Evolutionary conservation across 2,797 vertebrate species (phyloP).

Genomic region (Poliocrania exsul): DNA sequence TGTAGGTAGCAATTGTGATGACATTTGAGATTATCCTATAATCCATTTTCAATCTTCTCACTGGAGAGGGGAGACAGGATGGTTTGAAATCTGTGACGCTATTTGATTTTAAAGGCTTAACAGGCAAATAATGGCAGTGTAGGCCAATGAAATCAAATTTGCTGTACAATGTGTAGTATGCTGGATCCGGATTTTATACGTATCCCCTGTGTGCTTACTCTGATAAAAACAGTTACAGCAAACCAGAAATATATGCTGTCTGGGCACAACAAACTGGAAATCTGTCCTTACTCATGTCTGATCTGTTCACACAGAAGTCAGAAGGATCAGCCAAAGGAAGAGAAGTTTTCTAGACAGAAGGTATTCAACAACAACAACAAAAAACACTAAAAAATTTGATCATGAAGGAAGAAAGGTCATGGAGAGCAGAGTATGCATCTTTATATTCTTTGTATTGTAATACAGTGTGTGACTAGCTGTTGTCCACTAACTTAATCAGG

Average conservation of each 20-base stretch:
- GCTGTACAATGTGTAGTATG: accelerated
- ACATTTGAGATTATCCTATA: slow-evolving; percentile 21
- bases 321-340: slow-evolving; percentile 28
- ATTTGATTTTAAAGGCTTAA: slow-evolving; percentile 37
- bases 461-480: slow-evolving; percentile 19
- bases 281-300: background rate
- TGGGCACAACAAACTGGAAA: slow-evolving; percentile 2
- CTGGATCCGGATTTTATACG: background rate
- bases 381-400: background rate
- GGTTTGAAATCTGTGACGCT: slow-evolving; percentile 9
- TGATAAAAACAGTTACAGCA: slow-evolving; percentile 20
- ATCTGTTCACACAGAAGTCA: slow-evolving; percentile 33
- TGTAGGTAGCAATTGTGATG: background rate
- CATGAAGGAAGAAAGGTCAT: slow-evolving; percentile 29
- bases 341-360: slow-evolving; percentile 9
- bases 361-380: background rate
- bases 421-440: background rate
- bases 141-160: background rate
- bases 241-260: slow-evolving; percentile 56
- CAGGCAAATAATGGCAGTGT: background rate
- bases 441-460: background rate
- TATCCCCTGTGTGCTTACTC: background rate
- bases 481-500: slow-evolving; percentile 64
- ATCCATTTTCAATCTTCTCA: slow-evolving; percentile 6
- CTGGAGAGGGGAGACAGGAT: background rate